Conservation (phyloP, 2,888 invertebrate species). For the Caenorhabditis japonica region DNA sequence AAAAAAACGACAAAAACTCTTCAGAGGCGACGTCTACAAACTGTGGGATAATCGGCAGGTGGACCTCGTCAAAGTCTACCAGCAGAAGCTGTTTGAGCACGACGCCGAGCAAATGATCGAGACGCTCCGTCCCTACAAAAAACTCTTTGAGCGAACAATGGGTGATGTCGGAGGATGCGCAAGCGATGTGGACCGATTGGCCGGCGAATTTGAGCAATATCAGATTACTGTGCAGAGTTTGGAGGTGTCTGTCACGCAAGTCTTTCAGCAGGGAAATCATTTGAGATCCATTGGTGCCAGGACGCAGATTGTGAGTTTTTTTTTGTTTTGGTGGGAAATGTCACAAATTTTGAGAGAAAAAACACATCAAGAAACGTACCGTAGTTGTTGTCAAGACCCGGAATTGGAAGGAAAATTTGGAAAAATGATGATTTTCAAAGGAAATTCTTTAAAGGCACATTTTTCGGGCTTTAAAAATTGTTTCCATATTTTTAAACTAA, state of each 20-base stretch:
- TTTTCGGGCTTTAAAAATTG: too few relatives aligned
- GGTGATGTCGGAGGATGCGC: conserved; percentile 59
- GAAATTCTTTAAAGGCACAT: too few relatives aligned
- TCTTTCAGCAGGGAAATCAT: conserved; percentile 28
- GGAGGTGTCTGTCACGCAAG: conserved; percentile 57
- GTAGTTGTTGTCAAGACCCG: too few relatives aligned
- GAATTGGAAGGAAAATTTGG: too few relatives aligned
- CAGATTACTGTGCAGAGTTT: conserved; percentile 42
- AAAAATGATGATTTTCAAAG: too few relatives aligned
- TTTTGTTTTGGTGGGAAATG: not conserved
- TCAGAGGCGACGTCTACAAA: conserved; percentile 88
- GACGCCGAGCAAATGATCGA: conserved; percentile 86
- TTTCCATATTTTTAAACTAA: too few relatives aligned
- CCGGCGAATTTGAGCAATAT: conserved; percentile 43
- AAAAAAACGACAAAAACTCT: too few relatives aligned
- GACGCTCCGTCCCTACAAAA: conserved; percentile 37
- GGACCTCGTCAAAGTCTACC: conserved; percentile 95
- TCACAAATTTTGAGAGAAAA: too few relatives aligned
- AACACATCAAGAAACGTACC: not conserved
- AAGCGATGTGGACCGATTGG: conserved; percentile 41
- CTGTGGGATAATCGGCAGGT: conserved; percentile 94
- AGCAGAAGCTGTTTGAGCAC: conserved; percentile 93
- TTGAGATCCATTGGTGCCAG: conserved; percentile 6
- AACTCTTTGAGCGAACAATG: conserved; percentile 38
- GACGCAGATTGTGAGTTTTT: conserved; percentile 17